Evolutionary conservation across 2,888 invertebrate species (phyloP).

Genomic region (Amblyjoppa fuscipennis): DNA sequence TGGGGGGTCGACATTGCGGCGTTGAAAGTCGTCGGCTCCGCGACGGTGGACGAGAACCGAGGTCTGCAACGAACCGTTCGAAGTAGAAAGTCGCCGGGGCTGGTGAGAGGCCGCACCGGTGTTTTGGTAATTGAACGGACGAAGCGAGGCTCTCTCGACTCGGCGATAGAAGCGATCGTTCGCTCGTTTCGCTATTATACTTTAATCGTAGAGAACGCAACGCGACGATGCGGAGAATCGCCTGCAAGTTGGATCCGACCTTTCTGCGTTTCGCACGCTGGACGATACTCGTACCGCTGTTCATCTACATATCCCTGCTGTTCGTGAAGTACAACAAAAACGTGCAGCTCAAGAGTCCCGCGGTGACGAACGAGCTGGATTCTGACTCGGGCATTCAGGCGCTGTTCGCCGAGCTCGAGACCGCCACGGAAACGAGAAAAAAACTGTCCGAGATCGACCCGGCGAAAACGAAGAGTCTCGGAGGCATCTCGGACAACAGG

Average conservation of each 20-base stretch:
- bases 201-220: not conserved
- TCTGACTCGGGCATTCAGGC: conserved; percentile 72
- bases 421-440: conserved; percentile 70
- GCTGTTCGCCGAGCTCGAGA: conserved; percentile 78
- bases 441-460: not conserved
- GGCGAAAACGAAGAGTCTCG: not conserved
- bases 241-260: conserved; percentile 63
- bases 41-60: not conserved
- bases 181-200: not conserved
- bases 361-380: conserved; percentile 60
- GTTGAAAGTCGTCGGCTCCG: not conserved
- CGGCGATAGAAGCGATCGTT: not conserved
- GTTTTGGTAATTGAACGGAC: conserved; percentile 38
- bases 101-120: conserved; percentile 33
- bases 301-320: conserved; percentile 79
- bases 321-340: conserved; percentile 78
- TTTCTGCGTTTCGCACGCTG: conserved; percentile 77
- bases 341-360: conserved; percentile 77
- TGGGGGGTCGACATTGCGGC: not conserved
- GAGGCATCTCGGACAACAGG: conserved; percentile 60
- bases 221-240: conserved; percentile 59
- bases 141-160: not conserved
- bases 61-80: not conserved
- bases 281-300: conserved; percentile 79
- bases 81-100: conserved; percentile 18